A percentile compares a stretch with the other conserved stretches of the same genome.
Evolutionary conservation across 2,888 invertebrate species (phyloP).

Genomic region (Drosophila pseudotalamancana): DNA sequence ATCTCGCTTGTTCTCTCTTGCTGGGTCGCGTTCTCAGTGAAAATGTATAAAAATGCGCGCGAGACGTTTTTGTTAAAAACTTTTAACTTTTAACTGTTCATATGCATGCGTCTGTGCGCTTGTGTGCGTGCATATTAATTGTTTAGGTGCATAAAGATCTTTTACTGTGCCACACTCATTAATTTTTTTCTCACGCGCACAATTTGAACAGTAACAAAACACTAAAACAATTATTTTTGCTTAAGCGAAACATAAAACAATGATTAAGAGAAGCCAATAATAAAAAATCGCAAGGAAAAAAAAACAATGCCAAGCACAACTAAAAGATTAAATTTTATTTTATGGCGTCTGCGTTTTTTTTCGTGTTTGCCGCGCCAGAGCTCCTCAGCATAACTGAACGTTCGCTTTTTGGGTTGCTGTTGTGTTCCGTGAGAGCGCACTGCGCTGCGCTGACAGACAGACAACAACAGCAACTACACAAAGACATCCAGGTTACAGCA

Average conservation of each 20-base stretch:
- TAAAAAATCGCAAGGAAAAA: slow-evolving; percentile 50
- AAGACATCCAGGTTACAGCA: slow-evolving; percentile 56
- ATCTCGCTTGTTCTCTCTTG: slow-evolving; percentile 17
- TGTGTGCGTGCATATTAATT: slow-evolving; percentile 23
- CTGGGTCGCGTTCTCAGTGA: slow-evolving; percentile 49
- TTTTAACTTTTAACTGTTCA: slow-evolving; percentile 40
- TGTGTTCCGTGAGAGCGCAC: slow-evolving; percentile 56
- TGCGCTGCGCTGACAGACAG: slow-evolving; percentile 24
- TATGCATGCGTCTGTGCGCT: slow-evolving; percentile 5
- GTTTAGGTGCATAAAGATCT: slow-evolving; percentile 20
- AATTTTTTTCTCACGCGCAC: slow-evolving; percentile 14
- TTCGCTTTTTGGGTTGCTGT: slow-evolving; percentile 41
- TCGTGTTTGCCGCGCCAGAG: slow-evolving; percentile 83
- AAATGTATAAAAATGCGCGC: slow-evolving; percentile 76
- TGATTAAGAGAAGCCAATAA: slow-evolving; percentile 12
- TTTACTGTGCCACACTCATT: slow-evolving; percentile 20
- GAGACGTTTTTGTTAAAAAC: slow-evolving; percentile 56
- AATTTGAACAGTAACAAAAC: slow-evolving; percentile 27
- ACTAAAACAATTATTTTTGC: slow-evolving; percentile 18
- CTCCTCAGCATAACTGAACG: slow-evolving; percentile 83
- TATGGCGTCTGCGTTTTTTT: slow-evolving; percentile 52
- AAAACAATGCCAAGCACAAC: slow-evolving; percentile 62
- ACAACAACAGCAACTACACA: slow-evolving; percentile 34
- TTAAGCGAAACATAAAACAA: slow-evolving; percentile 32
- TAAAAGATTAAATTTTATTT: slow-evolving; percentile 33